Conservation (phyloP, 2,113 vertebrate species). For the Mugil cephalus region DNA sequence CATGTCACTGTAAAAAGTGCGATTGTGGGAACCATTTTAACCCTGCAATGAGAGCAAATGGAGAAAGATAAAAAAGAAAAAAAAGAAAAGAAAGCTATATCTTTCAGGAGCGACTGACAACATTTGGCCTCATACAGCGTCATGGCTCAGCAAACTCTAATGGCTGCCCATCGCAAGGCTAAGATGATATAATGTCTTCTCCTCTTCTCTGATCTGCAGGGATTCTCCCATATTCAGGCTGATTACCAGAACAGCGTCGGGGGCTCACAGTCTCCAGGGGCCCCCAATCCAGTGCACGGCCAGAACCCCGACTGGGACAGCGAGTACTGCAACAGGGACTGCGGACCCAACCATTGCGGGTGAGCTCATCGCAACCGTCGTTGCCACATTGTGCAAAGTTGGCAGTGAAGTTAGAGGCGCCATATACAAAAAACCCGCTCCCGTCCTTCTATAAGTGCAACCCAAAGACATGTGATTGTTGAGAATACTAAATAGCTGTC, state of each 20-base stretch:
- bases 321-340: constrained; percentile 96
- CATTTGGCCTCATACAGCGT: constrained; percentile 21
- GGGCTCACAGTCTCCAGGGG: constrained; percentile 92
- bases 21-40: constrained; percentile 29
- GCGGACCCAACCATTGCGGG: constrained; percentile 96
- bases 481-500: constrained; percentile 50
- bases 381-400: neutral
- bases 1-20: constrained; percentile 5
- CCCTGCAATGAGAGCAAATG: constrained; percentile 18
- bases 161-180: constrained; percentile 5
- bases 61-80: too few relatives aligned
- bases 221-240: constrained; percentile 93
- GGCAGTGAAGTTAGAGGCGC: neutral
- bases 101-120: constrained; percentile 14
- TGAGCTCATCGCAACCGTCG: constrained; percentile 71
- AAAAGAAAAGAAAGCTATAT: neutral
- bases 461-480: constrained; percentile 22
- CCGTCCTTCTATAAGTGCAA: constrained; percentile 19
- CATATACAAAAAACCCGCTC: neutral
- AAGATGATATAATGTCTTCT: neutral
- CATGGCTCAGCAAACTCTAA: constrained; percentile 40
- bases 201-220: constrained; percentile 78
- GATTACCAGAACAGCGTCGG: constrained; percentile 95
- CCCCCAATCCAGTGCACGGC: constrained; percentile 88
- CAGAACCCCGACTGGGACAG: constrained; percentile 93